Base-by-base conservation (phyloP, 2,797 vertebrate species). In the Girardinus metallicus region DNA sequence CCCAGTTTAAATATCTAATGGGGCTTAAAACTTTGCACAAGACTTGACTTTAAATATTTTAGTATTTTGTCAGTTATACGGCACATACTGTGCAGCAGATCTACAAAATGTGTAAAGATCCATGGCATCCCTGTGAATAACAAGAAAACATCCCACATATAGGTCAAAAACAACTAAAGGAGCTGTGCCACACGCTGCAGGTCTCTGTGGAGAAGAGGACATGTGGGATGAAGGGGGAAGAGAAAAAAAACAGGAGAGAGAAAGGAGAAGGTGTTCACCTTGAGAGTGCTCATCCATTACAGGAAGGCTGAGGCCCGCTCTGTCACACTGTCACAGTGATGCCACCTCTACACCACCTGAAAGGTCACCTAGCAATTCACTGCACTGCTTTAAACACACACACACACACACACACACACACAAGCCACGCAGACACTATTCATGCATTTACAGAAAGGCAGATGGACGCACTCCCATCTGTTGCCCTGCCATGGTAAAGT, bases 211-310 rank as follows among this genome's bases (percentile, higher is more conserved):
- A 86, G 88, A 89, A 91, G 84, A 88, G 89, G 85, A 83, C 87
- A 81, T 57, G 73, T 84, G 87, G 88, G 86, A 91, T 86, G 85
- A 91, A 83, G 74, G 84, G 83, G 78, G 82, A 70, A 82, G 79
- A 75, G 85, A 79, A 82, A 83, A 80, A 83, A 39, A 60, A 85
- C 82, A 77, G 80, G 74, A 77, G 80, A 83, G 83, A 83, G 85
- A 89, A 88, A 85, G 60, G 60, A 64, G 90, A 91, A 91, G 91
- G 92, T 91, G 89, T 93, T 95, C 94, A 95, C 95, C 96, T 96
- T 96, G 95, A 96, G 94, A 94, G 93, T 92, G 94, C 93, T 95
- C 96, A 96, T 96, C 95, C 93, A 95, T 96, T 96, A 96, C 94
- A 93, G 91, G 84, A 89, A 91, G 91, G 91, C 90, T 93, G 87